phyloP scores from a whole-genome alignment of 2,888 invertebrate species.

The Augiades crinisus region DNA sequence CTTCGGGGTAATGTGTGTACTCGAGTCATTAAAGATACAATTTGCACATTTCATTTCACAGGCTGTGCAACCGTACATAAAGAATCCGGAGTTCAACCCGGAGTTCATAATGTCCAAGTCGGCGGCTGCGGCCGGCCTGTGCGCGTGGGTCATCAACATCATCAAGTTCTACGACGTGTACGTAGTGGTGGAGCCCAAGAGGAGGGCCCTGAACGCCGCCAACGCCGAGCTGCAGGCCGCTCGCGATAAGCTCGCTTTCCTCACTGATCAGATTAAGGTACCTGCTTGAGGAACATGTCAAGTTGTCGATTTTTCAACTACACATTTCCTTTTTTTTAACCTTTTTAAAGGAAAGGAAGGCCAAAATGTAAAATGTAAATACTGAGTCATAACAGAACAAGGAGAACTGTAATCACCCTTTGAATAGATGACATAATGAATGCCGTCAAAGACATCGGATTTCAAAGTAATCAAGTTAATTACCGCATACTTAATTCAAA shows the following conservation, averaged over 20 bases:
- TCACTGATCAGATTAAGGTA: constrained; percentile 87
- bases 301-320: no score
- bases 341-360: no score
- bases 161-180: constrained; percentile 94
- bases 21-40: no score
- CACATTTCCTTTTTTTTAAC: no score
- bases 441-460: constrained; percentile 12
- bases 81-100: constrained; percentile 90
- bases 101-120: constrained; percentile 93
- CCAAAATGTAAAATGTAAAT: no score
- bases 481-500: constrained; percentile 19
- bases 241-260: constrained; percentile 87
- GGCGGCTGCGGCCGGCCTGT: constrained; percentile 94
- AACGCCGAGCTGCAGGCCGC: constrained; percentile 92
- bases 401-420: background rate
- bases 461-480: constrained; percentile 24
- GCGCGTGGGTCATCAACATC: constrained; percentile 97
- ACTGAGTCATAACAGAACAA: background rate
- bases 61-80: constrained; percentile 82
- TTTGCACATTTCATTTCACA: no score
- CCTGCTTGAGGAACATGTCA: no score
- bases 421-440: constrained; percentile 14
- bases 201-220: constrained; percentile 91
- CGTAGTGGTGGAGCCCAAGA: constrained; percentile 95
- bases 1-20: no score